Evolutionary conservation across 2,888 invertebrate genomes (phyloP).

Genomic region (Sisyra nigra): DNA sequence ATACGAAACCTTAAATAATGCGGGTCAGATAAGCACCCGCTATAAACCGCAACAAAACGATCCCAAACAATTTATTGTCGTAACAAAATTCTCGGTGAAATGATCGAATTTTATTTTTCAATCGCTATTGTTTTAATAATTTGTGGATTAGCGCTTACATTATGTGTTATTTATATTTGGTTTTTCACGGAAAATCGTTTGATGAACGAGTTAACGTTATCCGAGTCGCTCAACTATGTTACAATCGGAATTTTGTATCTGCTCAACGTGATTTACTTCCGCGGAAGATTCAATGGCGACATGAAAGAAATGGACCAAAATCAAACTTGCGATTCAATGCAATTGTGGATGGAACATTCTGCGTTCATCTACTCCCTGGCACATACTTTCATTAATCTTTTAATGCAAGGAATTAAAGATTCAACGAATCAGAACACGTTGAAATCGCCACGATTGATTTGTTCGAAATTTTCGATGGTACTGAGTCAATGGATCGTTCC

Average conservation of each 20-base stretch:
- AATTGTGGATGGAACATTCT: constrained; percentile 1
- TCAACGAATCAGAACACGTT: too few relatives aligned
- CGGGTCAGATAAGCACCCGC: too few relatives aligned
- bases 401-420: not conserved
- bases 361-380: not conserved
- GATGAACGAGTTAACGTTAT: not conserved
- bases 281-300: too few relatives aligned
- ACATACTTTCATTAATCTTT: not conserved
- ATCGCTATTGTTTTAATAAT: constrained; percentile 19
- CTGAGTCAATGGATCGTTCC: constrained; percentile 5
- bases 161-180: not conserved
- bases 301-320: not conserved
- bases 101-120: constrained; percentile 20
- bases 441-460: not conserved
- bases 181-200: constrained; percentile 1
- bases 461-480: not conserved
- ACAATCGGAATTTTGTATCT: constrained; percentile 4
- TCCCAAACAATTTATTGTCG: not conserved
- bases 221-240: constrained; percentile 3
- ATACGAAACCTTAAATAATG: not conserved
- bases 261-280: not conserved
- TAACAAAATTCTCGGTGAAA: constrained; percentile 13
- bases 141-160: constrained; percentile 14
- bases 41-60: too few relatives aligned
- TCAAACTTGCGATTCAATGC: not conserved